These are phyloP conservation scores for Dexiosoma caninum DNA, from an alignment of 2,888 invertebrate genomes.

Conservation along the genomic window DNA sequence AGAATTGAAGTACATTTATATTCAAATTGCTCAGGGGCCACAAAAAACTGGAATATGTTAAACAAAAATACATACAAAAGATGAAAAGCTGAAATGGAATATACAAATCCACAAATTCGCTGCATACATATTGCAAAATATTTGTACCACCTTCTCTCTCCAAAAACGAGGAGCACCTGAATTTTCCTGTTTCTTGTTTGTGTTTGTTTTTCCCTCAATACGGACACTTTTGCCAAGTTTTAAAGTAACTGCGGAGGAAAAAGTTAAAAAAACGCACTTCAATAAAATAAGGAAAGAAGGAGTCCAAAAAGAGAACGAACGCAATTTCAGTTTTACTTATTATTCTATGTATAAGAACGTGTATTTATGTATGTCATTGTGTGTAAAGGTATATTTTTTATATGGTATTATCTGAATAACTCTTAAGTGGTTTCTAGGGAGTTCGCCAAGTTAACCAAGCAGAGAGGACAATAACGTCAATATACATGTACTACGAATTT, in stretches of 20 bases:
- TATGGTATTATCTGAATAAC: slow-evolving; percentile 37
- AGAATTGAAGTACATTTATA: slow-evolving; percentile 31
- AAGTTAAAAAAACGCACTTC: not conserved
- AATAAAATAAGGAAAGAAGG: slow-evolving; percentile 1
- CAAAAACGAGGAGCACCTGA: too few species aligned
- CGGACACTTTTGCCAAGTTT: slow-evolving; percentile 40
- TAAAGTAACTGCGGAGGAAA: slow-evolving; percentile 29
- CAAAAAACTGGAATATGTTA: slow-evolving; percentile 29
- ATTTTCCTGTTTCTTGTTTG: not conserved
- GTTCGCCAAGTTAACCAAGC: slow-evolving; percentile 58
- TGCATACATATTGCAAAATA: not conserved
- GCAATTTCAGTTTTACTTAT: not conserved
- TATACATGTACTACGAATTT: too few species aligned
- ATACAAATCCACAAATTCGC: not conserved
- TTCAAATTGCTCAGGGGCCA: slow-evolving; percentile 46
- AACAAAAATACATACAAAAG: not conserved
- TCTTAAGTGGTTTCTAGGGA: slow-evolving; percentile 52
- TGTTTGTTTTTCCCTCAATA: slow-evolving; percentile 25
- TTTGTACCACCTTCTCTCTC: too few species aligned
- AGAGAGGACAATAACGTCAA: slow-evolving; percentile 18
- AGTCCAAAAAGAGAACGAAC: not conserved
- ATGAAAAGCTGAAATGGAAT: not conserved
- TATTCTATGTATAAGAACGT: not conserved
- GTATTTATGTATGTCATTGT: not conserved
- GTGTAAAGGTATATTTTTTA: not conserved